These are phyloP conservation scores for Colostygia pectinataria DNA, from an alignment of 2,888 invertebrate species.

Conservation along the genomic window DNA sequence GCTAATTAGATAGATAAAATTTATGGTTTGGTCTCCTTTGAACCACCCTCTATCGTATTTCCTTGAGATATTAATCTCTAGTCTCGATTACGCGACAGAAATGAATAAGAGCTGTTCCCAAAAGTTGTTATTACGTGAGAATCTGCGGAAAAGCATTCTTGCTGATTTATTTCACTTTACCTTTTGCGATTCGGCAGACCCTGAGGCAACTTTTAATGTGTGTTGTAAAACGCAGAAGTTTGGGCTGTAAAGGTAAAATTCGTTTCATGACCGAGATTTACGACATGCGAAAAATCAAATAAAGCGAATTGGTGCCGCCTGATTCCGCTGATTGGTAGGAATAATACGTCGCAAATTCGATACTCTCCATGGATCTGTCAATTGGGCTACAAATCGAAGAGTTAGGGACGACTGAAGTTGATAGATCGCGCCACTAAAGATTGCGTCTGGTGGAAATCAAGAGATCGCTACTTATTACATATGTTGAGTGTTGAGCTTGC, in stretches of 20 bases:
- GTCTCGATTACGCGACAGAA: constrained; percentile 26
- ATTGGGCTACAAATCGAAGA: too few relatives aligned
- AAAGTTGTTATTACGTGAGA: constrained; percentile 58
- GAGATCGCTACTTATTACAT: too few relatives aligned
- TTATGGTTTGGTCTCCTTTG: too few relatives aligned
- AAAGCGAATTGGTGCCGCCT: background rate
- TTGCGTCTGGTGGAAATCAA: too few relatives aligned
- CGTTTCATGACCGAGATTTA: constrained; percentile 12
- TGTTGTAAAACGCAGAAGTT: constrained; percentile 23
- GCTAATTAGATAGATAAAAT: too few relatives aligned
- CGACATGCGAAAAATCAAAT: constrained; percentile 9
- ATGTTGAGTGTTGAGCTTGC: too few relatives aligned
- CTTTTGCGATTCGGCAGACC: constrained; percentile 40
- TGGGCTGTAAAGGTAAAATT: constrained; percentile 10
- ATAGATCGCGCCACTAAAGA: too few relatives aligned
- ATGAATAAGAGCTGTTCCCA: constrained; percentile 27
- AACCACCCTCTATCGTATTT: background rate
- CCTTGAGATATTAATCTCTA: constrained; percentile 17
- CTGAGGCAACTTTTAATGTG: constrained; percentile 32
- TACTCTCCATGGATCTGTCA: too few relatives aligned
- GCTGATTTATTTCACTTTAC: constrained; percentile 60
- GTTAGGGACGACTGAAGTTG: too few relatives aligned
- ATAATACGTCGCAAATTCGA: too few relatives aligned
- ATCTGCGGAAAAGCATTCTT: constrained; percentile 52
- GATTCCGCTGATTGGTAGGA: background rate